These are phyloP conservation scores for Gobiocypris rarus DNA, from an alignment of 2,113 vertebrate genomes.

Conservation along the genomic window DNA sequence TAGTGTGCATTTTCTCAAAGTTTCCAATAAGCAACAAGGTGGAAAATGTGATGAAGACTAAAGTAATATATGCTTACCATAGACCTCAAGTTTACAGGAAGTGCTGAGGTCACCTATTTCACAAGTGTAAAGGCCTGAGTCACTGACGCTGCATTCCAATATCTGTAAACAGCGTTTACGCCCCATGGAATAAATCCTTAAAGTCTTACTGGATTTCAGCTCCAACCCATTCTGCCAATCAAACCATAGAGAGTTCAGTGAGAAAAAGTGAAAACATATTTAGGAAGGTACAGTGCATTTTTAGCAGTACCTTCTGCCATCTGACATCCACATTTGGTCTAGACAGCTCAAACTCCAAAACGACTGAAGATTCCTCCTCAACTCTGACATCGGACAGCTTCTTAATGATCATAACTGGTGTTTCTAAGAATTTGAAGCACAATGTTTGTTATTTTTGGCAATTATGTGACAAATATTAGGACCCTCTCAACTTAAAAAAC, in stretches of 20 bases:
- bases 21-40: neutral
- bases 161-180: conserved; percentile 77
- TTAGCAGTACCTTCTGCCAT: conserved; percentile 87
- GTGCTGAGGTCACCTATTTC: conserved; percentile 72
- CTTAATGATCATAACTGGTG: conserved; percentile 84
- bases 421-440: conserved; percentile 72
- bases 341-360: conserved; percentile 90
- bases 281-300: neutral
- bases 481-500: neutral
- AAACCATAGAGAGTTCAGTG: neutral
- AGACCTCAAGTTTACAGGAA: conserved; percentile 78
- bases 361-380: conserved; percentile 79
- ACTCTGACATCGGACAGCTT: conserved; percentile 78
- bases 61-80: conserved; percentile 72
- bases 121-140: conserved; percentile 76
- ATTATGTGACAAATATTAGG: neutral
- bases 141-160: conserved; percentile 60
- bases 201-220: conserved; percentile 74
- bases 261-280: neutral
- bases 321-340: conserved; percentile 81
- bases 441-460: neutral
- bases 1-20: neutral
- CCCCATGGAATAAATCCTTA: conserved; percentile 85
- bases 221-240: conserved; percentile 73
- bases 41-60: neutral